Percentiles rank a stretch among this genome's conserved stretches.
Conservation (phyloP, 2,113 vertebrate species). For the Vulpes ferrilata region DNA sequence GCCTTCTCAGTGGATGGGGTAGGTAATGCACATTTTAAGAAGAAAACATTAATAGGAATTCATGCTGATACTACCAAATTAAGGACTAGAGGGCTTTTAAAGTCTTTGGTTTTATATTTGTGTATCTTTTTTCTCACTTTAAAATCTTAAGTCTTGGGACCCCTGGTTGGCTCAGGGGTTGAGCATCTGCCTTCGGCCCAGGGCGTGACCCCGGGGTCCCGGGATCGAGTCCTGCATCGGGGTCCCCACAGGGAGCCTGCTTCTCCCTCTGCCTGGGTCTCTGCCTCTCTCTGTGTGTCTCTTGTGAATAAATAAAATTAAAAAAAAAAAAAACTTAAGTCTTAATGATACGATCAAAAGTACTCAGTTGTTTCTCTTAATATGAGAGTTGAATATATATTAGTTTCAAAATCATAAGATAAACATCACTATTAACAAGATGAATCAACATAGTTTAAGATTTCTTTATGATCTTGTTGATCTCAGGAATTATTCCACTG, state of each 20-base stretch:
- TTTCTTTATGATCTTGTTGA: background rate
- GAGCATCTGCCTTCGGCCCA: too few relatives aligned
- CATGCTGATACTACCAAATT: background rate
- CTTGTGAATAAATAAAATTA: too few relatives aligned
- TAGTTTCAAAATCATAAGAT: constrained; percentile 50
- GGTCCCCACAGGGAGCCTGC: too few relatives aligned
- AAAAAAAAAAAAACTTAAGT: background rate
- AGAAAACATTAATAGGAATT: background rate
- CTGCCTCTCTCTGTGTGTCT: too few relatives aligned
- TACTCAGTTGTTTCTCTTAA: constrained; percentile 40
- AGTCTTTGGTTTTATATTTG: background rate
- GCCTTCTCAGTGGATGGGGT: background rate
- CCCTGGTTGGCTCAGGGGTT: too few relatives aligned
- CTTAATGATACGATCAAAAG: constrained; percentile 20
- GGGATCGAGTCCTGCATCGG: too few relatives aligned
- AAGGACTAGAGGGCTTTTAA: background rate
- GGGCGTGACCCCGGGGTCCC: too few relatives aligned
- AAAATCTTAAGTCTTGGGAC: background rate
- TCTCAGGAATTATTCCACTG: background rate
- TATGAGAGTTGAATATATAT: background rate
- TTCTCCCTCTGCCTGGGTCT: too few relatives aligned
- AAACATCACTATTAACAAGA: constrained; percentile 8
- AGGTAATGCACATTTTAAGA: background rate
- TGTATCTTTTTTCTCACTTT: background rate
- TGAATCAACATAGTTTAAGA: constrained; percentile 1